Percentiles rank a stretch among this genome's conserved stretches.
Conservation (phyloP, 35 echinoderm and acorn worm genomes). For the Apostichopus californicus region DNA sequence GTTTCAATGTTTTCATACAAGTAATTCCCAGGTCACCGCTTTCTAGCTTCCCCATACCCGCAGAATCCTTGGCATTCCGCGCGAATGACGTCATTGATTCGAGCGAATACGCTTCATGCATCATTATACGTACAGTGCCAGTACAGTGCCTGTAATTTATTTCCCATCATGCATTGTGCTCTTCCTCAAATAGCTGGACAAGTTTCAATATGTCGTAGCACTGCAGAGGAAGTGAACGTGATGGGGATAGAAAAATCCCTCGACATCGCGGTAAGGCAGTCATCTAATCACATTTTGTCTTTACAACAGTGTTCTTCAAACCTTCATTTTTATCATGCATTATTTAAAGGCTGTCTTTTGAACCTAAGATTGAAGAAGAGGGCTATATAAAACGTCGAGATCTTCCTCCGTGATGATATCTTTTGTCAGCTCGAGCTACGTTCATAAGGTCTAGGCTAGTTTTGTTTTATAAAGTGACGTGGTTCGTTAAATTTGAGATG, state of each 20-base stretch:
- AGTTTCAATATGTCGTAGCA: constrained; percentile 62
- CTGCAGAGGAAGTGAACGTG: constrained; percentile 43
- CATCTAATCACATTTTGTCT: neutral
- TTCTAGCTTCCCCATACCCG: constrained; percentile 20
- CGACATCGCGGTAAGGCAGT: constrained; percentile 56
- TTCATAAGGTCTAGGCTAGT: neutral
- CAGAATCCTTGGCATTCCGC: constrained; percentile 55
- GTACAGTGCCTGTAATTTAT: neutral
- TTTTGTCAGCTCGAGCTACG: constrained; percentile 1
- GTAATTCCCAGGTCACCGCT: constrained; percentile 30
- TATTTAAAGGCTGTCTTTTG: neutral
- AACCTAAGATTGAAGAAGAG: neutral
- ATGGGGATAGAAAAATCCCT: constrained; percentile 64
- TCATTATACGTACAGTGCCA: neutral
- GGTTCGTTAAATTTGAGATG: neutral
- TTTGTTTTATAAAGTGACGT: neutral
- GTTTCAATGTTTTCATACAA: neutral
- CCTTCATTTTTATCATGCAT: neutral
- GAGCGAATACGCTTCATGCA: neutral
- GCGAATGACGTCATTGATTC: constrained; percentile 42
- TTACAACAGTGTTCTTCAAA: neutral
- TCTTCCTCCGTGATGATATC: neutral
- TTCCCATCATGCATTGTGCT: constrained; percentile 42
- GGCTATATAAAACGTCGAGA: neutral
- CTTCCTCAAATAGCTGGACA: neutral